Evolutionary conservation across 2,888 invertebrate species (phyloP), one percentile per base, ranked within the genome.

Genomic region (Cylloceria caligata): DNA sequence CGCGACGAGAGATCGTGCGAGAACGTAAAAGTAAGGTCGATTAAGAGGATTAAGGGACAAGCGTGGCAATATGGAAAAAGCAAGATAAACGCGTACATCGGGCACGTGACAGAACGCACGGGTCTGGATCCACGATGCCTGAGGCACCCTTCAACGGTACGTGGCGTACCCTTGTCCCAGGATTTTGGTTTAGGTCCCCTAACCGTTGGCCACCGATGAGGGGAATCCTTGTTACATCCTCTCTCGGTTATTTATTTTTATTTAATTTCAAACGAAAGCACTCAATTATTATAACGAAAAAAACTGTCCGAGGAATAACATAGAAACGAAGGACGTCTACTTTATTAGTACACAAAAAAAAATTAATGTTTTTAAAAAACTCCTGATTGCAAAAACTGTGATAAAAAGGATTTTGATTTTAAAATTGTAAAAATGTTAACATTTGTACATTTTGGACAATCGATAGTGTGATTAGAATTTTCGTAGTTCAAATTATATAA

Each of bases 31-130:
- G 84, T 77, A 79, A 64, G 72, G 83, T 82, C 80, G 84, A 87
- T 87, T 88, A 86, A 85, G 86, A 81, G 84, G 84, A 83, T 88
- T 86, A 85, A 78, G 75, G 24, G 57, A 42, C 67, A 73, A 73
- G 69, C 68, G 73, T 62, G 60, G 73, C 67, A 71, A 67, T 81
- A 68, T 72, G 57, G 65, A 45, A 55, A 47, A 55, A 69, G 72
- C 36, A 27, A 68, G 76, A 62, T 57, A 49, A 57, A 80, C 34
- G 77, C 74, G 76, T 72, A 81, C 76, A 60, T 68, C 67, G 57
- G 69, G 34, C 83, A 52, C 72, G 81, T 72, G 80, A 47, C 73
- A 13, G 71, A 52, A 24, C 64, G 49, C 49, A 67, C 60, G 60
- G 30, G 24, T 42, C 45, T 27, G 72, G 62, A 73, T 60, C 67